Evolutionary conservation across 2,888 invertebrate genomes (phyloP), one percentile per base, ranked within the genome.

Genomic region (Bibio marci): DNA sequence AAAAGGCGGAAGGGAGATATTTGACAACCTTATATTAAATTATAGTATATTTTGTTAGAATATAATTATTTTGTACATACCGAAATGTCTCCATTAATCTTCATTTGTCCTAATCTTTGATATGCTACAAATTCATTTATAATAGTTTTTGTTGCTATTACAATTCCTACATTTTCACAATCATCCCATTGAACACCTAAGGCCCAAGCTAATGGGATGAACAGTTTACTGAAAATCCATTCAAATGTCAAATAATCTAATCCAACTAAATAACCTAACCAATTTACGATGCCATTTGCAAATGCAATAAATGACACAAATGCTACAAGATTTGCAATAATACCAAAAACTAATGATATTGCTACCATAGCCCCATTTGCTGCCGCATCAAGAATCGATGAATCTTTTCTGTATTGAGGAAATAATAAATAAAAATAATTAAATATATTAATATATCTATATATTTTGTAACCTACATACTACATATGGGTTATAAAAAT

Each of bases 81-180:
- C 41, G 71, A 71, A 11, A 82, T 52, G 30, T 62, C 42, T 0
- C 65, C 64, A 0, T 52, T 52, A 1, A 52, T 49, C 42, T 73
- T 72, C 59, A 76, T 73, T 43, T 68, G 64, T 0, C 77, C 76
- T 56, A 94, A 69, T 35, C 75, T 66, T 53, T 80, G 67, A 55
- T 88, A 94, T 0, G 92, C 92, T 0, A 90, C 80, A 56, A 94
- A 92, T 58, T 94, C 94, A 53, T 94, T 94, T 13, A 91, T 72
- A 13, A 88, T 76, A 0, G 83, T 85, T 64, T 95, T 95, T 15
- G 88, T 62, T 0, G 92, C 94, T 33, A 95, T 78, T 8, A 95
- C 66, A 26, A 76, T 71, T 0, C 80, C 92, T 0, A 94, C 86
- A 8, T 64, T 57, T 45, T 74, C 69, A 48, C 79, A 78, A 47